Evolutionary conservation across 2,888 invertebrate genomes (phyloP).

Genomic region (Drosophila meridiana): DNA sequence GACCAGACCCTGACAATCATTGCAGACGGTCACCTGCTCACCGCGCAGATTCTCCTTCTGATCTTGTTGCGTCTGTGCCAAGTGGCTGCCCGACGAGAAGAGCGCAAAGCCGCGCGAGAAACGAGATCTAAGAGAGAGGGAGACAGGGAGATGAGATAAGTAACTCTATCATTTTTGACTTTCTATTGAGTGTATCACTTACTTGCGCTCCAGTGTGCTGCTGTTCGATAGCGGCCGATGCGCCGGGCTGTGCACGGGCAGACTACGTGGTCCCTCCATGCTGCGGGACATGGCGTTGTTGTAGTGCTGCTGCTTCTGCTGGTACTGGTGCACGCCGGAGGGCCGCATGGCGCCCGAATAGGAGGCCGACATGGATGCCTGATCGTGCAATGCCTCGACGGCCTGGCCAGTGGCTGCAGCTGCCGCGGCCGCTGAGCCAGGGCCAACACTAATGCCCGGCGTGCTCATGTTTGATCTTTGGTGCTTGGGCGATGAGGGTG

Average conservation of each 20-base stretch:
- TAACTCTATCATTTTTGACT: neutral
- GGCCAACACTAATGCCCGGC: slow-evolving; percentile 79
- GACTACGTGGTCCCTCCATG: slow-evolving; percentile 87
- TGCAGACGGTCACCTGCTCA: slow-evolving; percentile 95
- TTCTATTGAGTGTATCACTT: slow-evolving; percentile 31
- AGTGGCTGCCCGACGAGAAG: slow-evolving; percentile 86
- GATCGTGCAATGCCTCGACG: slow-evolving; percentile 81
- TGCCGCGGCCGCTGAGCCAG: slow-evolving; percentile 77
- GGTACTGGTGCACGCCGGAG: slow-evolving; percentile 63
- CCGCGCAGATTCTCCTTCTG: slow-evolving; percentile 89
- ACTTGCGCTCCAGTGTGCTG: slow-evolving; percentile 87
- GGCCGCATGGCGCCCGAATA: slow-evolving; percentile 72
- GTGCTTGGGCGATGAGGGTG: slow-evolving; percentile 87
- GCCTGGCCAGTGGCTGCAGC: slow-evolving; percentile 85
- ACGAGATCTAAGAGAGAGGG: slow-evolving; percentile 86
- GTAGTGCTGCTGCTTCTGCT: slow-evolving; percentile 78
- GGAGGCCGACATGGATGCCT: slow-evolving; percentile 78
- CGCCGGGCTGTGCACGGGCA: slow-evolving; percentile 85
- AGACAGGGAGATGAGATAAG: slow-evolving; percentile 24
- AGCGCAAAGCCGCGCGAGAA: slow-evolving; percentile 88
- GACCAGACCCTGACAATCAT: slow-evolving; percentile 97
- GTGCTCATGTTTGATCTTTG: slow-evolving; percentile 85
- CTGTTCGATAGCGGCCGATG: slow-evolving; percentile 84
- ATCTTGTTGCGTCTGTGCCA: slow-evolving; percentile 82
- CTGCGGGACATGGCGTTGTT: slow-evolving; percentile 87